Evolutionary conservation across 2,113 vertebrate genomes (phyloP).

Genomic region (Hyperopisus bebe): DNA sequence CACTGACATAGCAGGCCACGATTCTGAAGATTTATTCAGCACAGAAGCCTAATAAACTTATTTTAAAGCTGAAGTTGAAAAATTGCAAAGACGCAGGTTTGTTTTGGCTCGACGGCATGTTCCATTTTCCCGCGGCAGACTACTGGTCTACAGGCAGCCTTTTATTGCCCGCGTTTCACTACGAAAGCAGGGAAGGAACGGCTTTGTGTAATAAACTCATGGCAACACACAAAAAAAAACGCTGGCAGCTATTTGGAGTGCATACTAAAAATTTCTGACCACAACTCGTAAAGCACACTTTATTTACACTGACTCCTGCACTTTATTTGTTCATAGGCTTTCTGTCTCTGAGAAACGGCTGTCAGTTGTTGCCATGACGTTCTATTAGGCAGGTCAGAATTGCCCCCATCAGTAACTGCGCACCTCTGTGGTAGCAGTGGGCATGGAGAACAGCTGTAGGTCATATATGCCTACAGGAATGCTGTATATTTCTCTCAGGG

Average conservation of each 20-base stretch:
- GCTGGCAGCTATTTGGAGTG: constrained; percentile 79
- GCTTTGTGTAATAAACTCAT: constrained; percentile 86
- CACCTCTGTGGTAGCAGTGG: constrained; percentile 63
- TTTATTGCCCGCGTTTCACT: constrained; percentile 78
- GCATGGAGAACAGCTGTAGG: constrained; percentile 60
- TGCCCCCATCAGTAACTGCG: constrained; percentile 77
- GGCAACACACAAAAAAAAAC: constrained; percentile 52
- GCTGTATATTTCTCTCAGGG: constrained; percentile 13
- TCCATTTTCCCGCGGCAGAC: constrained; percentile 57
- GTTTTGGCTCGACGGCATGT: constrained; percentile 62
- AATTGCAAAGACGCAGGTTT: constrained; percentile 63
- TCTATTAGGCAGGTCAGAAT: constrained; percentile 91
- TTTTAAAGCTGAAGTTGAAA: constrained; percentile 56
- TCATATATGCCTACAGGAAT: constrained; percentile 38
- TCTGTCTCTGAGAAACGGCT: constrained; percentile 90
- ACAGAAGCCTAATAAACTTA: constrained; percentile 49
- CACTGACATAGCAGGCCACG: constrained; percentile 31
- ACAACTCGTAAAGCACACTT: constrained; percentile 88
- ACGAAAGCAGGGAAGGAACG: constrained; percentile 75
- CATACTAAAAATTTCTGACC: constrained; percentile 90
- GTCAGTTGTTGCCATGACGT: constrained; percentile 91
- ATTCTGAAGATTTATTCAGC: constrained; percentile 47
- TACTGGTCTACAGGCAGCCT: constrained; percentile 69
- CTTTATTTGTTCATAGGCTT: constrained; percentile 95
- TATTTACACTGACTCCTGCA: constrained; percentile 89